Percentiles rank a stretch among this genome's conserved stretches.
phyloP scores from a whole-genome alignment of 2,113 vertebrate genomes.

The Salvator merianae region DNA sequence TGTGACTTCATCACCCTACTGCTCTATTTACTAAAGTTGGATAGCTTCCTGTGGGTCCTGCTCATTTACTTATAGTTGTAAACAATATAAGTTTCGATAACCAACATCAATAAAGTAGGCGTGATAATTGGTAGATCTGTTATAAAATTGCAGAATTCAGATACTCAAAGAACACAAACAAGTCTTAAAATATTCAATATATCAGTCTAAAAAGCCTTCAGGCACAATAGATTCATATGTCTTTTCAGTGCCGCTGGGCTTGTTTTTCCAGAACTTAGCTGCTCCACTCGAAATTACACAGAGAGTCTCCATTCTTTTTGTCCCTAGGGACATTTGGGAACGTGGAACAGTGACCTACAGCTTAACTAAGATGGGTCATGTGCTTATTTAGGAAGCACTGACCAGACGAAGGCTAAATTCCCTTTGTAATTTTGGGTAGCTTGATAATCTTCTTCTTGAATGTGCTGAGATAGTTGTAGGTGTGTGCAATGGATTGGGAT shows the following conservation, averaged over 20 bases:
- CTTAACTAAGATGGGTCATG: background rate
- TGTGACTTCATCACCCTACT: conserved; percentile 48
- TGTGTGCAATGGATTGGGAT: no score
- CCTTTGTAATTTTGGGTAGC: background rate
- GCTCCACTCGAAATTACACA: no score
- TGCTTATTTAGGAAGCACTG: background rate
- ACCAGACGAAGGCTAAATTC: background rate
- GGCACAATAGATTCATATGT: no score
- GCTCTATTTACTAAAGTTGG: conserved; percentile 34
- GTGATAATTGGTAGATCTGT: background rate
- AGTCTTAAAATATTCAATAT: background rate
- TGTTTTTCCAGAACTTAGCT: no score
- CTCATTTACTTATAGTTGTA: conserved; percentile 15
- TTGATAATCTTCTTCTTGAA: background rate
- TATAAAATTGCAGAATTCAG: background rate
- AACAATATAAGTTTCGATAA: background rate
- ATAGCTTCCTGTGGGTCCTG: conserved; percentile 3
- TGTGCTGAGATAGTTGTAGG: background rate
- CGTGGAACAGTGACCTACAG: background rate
- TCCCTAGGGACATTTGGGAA: background rate
- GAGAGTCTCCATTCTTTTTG: background rate
- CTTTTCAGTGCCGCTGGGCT: no score
- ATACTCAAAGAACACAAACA: background rate
- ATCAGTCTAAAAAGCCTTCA: background rate
- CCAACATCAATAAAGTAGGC: conserved; percentile 11